Percentiles rank a stretch among this genome's conserved stretches.
Conservation (phyloP, 2,113 vertebrate species). For the Andinoacara biseriatus region DNA sequence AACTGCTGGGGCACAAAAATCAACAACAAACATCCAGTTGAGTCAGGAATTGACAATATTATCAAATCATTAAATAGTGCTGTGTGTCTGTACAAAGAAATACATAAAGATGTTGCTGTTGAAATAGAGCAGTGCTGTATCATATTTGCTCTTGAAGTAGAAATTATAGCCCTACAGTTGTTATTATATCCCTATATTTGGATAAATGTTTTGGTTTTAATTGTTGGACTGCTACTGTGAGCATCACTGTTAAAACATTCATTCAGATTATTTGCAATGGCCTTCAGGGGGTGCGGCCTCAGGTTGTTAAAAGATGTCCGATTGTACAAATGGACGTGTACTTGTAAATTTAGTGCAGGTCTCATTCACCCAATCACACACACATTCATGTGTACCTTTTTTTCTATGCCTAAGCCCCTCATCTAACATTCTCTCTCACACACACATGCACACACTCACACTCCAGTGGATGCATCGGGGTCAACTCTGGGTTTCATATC, state of each 20-base stretch:
- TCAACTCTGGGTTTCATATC: background rate
- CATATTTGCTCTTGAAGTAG: background rate
- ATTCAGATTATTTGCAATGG: background rate
- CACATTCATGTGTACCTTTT: background rate
- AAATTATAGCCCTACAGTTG: background rate
- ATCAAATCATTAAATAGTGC: background rate
- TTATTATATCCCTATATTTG: background rate
- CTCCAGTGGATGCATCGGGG: background rate
- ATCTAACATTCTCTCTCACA: background rate
- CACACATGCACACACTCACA: background rate
- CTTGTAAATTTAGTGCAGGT: background rate
- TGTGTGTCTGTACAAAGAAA: background rate
- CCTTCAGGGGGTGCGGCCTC: background rate
- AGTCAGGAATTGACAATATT: background rate
- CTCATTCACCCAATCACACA: background rate
- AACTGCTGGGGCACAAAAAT: background rate
- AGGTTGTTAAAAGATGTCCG: background rate
- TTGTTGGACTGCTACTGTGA: background rate
- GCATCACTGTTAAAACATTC: background rate
- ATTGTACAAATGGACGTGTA: background rate
- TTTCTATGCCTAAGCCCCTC: background rate
- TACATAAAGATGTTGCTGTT: background rate
- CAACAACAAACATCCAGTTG: background rate
- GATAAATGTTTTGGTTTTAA: background rate
- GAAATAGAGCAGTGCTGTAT: background rate